Base-by-base conservation (phyloP, 2,797 vertebrate species). In the Varecia variegata region DNA sequence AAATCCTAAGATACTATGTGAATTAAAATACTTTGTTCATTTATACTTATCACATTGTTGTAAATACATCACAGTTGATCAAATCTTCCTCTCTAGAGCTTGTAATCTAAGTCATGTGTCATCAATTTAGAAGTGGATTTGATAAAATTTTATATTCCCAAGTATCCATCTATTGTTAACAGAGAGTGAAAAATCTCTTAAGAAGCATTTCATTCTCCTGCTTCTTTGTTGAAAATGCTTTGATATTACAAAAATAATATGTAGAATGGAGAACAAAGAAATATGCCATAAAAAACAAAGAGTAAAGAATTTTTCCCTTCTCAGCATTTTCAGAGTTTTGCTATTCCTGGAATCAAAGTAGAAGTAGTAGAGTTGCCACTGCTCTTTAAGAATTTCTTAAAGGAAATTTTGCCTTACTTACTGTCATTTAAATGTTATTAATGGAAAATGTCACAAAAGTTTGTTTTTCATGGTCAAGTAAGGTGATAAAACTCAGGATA, bases 251-350 rank as follows among this genome's bases (percentile, higher is more conserved):
- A 93, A 76, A 76, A 8, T 77, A 76, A 76, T 88, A 8, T 77
- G 45, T 67, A 58, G 9, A 35, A 62, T 74, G 21, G 45, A 96
- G 21, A 95, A 58, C 13, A 94, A 90, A 82, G 35, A 92, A 95
- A 82, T 76, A 71, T 38, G 7, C 43, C 40, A 86, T 70, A 65
- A 83, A 74, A 92, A 94, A 71, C 20, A 56, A 71, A 32, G 83
- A 5, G 2, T 77, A 79, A 96, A 91, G 20, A 47, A 84, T 62
- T 58, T 54, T 74, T 62, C n/a, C 17, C 40, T 87, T 76, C 35
- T 86, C 32, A 93, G 56, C 10, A 87, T 82, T 95, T 94, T 95
- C 15, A 43, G 12, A 93, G n/a, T 85, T 90, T 91, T 80, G 43
- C 23, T 40, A 70, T 74, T 89, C 40, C 52, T 81, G 12, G n/a